These are phyloP conservation scores for Seira ritae DNA, from an alignment of 2,888 invertebrate species.

Conservation along the genomic window DNA sequence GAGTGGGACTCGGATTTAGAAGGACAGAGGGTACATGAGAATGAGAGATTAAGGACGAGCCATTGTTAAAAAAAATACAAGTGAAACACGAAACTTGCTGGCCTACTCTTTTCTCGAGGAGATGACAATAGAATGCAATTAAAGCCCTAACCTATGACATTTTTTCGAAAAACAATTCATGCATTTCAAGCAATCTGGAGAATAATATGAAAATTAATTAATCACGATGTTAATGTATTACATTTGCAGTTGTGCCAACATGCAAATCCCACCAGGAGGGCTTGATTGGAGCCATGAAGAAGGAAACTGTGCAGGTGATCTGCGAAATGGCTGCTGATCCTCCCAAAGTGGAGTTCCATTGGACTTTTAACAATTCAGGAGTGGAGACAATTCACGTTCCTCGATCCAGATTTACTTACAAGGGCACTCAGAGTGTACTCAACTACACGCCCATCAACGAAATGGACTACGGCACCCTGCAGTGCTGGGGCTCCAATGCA, in stretches of 20 bases:
- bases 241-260: slow-evolving; percentile 83
- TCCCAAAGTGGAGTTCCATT: slow-evolving; percentile 83
- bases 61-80: too few relatives aligned
- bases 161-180: too few relatives aligned
- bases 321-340: slow-evolving; percentile 94
- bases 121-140: too few relatives aligned
- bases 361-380: slow-evolving; percentile 95
- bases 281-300: slow-evolving; percentile 89
- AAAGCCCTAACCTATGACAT: too few relatives aligned
- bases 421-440: slow-evolving; percentile 83
- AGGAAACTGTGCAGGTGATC: slow-evolving; percentile 89
- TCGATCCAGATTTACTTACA: slow-evolving; percentile 78
- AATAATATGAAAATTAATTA: neutral
- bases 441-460: slow-evolving; percentile 92
- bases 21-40: too few relatives aligned
- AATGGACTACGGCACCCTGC: slow-evolving; percentile 88
- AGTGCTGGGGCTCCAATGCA: slow-evolving; percentile 90
- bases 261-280: slow-evolving; percentile 71
- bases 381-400: slow-evolving; percentile 80
- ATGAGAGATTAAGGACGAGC: too few relatives aligned
- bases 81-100: too few relatives aligned
- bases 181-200: too few relatives aligned
- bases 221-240: neutral
- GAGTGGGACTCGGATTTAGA: too few relatives aligned
- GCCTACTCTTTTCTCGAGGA: too few relatives aligned